These are phyloP conservation scores for Ooceraea biroi DNA, from an alignment of 1,140 invertebrate genomes.

Conservation along the genomic window DNA sequence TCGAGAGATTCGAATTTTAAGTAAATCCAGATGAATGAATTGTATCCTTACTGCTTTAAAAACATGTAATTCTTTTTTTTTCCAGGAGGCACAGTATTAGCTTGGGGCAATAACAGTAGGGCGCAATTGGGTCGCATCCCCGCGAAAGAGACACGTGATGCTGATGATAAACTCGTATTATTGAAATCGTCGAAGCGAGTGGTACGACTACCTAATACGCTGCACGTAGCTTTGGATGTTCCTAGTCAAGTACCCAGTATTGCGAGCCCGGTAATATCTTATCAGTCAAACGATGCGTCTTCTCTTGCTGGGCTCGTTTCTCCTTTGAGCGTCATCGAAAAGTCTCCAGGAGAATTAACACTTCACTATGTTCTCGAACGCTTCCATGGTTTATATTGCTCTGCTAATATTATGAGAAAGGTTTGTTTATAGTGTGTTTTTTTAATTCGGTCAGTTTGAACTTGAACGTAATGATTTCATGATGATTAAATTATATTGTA, in stretches of 20 bases:
- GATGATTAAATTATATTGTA: too few relatives aligned
- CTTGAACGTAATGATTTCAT: too few relatives aligned
- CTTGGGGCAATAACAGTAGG: constrained; percentile 84
- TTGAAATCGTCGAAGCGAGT: constrained; percentile 85
- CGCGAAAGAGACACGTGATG: constrained; percentile 75
- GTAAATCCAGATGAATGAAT: background rate
- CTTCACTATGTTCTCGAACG: constrained; percentile 87
- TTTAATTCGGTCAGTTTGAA: too few relatives aligned
- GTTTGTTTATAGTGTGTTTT: too few relatives aligned
- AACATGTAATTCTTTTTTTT: constrained; percentile 3
- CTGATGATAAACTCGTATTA: constrained; percentile 80
- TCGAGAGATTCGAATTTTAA: background rate
- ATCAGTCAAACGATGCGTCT: constrained; percentile 82
- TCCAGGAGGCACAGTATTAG: constrained; percentile 82
- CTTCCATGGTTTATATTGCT: constrained; percentile 86
- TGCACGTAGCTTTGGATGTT: constrained; percentile 82
- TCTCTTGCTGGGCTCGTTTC: constrained; percentile 78
- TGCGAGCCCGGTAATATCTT: constrained; percentile 83
- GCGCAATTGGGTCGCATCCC: constrained; percentile 82
- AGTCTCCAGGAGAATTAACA: constrained; percentile 79
- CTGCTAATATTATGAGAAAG: constrained; percentile 85
- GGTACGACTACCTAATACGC: constrained; percentile 84
- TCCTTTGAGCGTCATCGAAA: constrained; percentile 80
- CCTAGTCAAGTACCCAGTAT: constrained; percentile 85
- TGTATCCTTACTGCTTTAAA: too few relatives aligned